Percentiles rank a stretch among this genome's conserved stretches.
phyloP scores from a whole-genome alignment of 2,113 vertebrate genomes.

The Dipodomys stephensi region DNA sequence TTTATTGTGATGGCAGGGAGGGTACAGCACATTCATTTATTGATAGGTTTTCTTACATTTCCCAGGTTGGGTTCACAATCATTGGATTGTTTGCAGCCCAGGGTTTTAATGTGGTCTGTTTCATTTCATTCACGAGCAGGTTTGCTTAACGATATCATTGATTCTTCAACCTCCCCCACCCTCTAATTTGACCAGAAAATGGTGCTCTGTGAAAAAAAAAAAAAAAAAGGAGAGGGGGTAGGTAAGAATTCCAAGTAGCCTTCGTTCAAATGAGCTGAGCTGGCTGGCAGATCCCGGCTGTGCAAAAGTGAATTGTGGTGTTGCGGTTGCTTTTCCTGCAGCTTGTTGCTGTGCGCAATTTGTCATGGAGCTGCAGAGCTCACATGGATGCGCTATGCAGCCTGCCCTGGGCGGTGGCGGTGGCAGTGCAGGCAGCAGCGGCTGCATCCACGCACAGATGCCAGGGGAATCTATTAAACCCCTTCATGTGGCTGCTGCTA shows the following conservation, averaged over 20 bases:
- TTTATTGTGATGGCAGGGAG: slow-evolving; percentile 65
- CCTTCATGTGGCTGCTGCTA: neutral
- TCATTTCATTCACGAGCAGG: slow-evolving; percentile 31
- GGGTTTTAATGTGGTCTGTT: neutral
- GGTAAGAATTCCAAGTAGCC: neutral
- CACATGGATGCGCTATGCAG: no score
- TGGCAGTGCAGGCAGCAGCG: neutral
- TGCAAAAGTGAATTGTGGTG: neutral
- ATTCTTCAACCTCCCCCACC: neutral
- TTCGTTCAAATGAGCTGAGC: neutral
- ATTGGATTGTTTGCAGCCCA: slow-evolving; percentile 35
- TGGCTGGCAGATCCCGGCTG: neutral
- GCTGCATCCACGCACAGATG: neutral
- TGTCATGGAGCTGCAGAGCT: neutral
- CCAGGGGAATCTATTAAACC: neutral
- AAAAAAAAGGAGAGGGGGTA: neutral
- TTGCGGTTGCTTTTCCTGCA: fast-evolving
- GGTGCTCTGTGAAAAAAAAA: neutral
- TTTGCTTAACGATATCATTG: slow-evolving; percentile 71
- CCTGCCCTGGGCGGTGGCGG: no score
- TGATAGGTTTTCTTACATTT: slow-evolving; percentile 59
- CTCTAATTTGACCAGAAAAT: neutral
- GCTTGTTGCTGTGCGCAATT: neutral
- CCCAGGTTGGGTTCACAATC: neutral
- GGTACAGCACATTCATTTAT: slow-evolving; percentile 57